phyloP scores from a whole-genome alignment of 2,888 invertebrate species.

The Orthonevra nobilis region DNA sequence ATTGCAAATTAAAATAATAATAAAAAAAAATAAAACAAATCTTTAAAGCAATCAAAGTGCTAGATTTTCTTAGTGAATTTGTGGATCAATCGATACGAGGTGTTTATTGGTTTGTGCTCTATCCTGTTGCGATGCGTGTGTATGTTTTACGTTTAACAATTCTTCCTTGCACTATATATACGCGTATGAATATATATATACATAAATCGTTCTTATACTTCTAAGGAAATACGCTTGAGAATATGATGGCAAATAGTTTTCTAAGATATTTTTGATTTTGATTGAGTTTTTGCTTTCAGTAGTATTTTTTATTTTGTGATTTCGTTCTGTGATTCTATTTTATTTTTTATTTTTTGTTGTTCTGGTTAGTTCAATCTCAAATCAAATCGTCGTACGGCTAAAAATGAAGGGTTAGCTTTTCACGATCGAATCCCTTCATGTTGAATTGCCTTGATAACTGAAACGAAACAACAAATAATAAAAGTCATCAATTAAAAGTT shows the following conservation, averaged over 20 bases:
- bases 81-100: conserved; percentile 28
- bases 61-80: conserved; percentile 37
- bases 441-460: conserved; percentile 71
- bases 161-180: conserved; percentile 41
- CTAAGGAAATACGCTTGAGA: conserved; percentile 60
- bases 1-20: conserved; percentile 54
- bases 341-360: background rate
- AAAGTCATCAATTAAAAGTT: too few species aligned
- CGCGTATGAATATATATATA: conserved; percentile 54
- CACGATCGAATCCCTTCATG: conserved; percentile 71
- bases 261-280: conserved; percentile 8
- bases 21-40: conserved; percentile 57
- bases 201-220: conserved; percentile 29
- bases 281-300: background rate
- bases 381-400: conserved; percentile 66
- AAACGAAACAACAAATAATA: conserved; percentile 38
- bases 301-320: conserved; percentile 45
- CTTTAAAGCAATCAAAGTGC: conserved; percentile 41
- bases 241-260: conserved; percentile 56
- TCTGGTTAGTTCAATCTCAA: conserved; percentile 52
- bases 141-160: conserved; percentile 31
- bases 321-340: conserved; percentile 46
- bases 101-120: conserved; percentile 55
- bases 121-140: conserved; percentile 26
- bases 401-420: conserved; percentile 67